Base-by-base conservation (phyloP, 1,140 invertebrate genomes). In the Diuraphis noxia region DNA sequence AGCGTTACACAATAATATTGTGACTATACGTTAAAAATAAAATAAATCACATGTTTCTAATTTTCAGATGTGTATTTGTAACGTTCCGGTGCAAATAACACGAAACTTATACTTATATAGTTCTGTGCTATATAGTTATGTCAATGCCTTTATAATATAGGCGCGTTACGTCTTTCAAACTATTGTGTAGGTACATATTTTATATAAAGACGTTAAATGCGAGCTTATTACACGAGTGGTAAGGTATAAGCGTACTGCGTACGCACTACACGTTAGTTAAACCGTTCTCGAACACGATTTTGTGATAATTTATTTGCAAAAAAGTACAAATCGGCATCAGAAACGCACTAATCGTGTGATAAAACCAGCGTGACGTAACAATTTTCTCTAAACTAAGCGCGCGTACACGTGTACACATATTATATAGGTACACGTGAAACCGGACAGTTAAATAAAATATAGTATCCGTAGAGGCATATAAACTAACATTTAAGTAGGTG, bases 281-380 rank as follows among this genome's bases (percentile, higher is more conserved):
- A 86, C 43, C 46, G 43, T 87, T 52, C 85, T 87, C 36, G 49
- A 56, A 87, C 85, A 87, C 85, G 85, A 87, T 87, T 87, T 30
- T 56, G 49, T 40, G 85, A 87, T 87, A 87, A 56, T 87, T 87
- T 87, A 87, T 87, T 87, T 87, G 36, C 49, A 87, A 25, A 87
- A 87, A 87, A 36, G 49, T 30, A 87, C 85, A 87, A 87, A 87
- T 87, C 85, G 49, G 7, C 84, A 49, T 43, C 84, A n/a, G 43
- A n/a, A n/a, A n/a, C 13, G 25, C 85, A 17, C 46, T 87, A 87
- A 87, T 87, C 46, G 49, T 87, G 85, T 87, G 85, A 87, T 87
- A 87, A 87, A 87, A 56, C 23, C 85, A 56, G 85, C 49, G 85
- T 87, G 85, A 56, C 36, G 36, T 34, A 46, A 87, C 40, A 49